Conservation (phyloP, 1,140 invertebrate genomes). For the Seison nebaliae region DNA sequence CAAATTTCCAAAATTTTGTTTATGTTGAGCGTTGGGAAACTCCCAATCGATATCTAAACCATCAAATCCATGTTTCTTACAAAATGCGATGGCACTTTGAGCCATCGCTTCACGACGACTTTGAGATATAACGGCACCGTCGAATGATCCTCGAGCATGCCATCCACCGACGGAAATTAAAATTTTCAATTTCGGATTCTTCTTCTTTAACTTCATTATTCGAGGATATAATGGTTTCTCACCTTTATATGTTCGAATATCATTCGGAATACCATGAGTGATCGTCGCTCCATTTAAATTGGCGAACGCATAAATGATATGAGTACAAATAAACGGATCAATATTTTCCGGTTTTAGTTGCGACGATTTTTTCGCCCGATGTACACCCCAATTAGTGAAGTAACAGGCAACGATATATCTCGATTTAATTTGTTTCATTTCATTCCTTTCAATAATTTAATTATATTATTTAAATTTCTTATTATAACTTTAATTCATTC, state of each 20-base stretch:
- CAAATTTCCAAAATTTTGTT: conserved; percentile 9
- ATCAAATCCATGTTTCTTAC: conserved; percentile 11
- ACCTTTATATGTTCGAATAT: conserved; percentile 7
- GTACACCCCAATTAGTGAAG: conserved; percentile 11
- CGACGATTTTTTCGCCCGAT: conserved; percentile 6
- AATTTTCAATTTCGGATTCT: conserved; percentile 42
- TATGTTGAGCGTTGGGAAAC: conserved; percentile 7
- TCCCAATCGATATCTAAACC: conserved; percentile 13
- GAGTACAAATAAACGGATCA: conserved; percentile 4
- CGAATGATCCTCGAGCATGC: conserved; percentile 19
- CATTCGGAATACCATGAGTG: conserved; percentile 3
- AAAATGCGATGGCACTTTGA: conserved; percentile 9
- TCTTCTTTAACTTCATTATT: conserved; percentile 37
- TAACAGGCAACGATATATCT: conserved; percentile 2
- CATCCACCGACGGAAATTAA: conserved; percentile 58
- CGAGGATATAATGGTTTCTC: conserved; percentile 6
- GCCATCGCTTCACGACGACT: not conserved
- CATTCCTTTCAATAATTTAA: not conserved
- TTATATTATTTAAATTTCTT: conserved; percentile 5
- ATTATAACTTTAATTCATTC: not conserved
- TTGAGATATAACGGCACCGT: conserved; percentile 2
- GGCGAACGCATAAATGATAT: conserved; percentile 12
- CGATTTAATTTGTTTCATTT: not conserved
- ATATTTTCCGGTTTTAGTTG: conserved; percentile 9
- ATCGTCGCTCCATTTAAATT: conserved; percentile 1